These are phyloP conservation scores for Pangasius mekongensis DNA, from an alignment of 2,797 vertebrate genomes.

Conservation along the genomic window DNA sequence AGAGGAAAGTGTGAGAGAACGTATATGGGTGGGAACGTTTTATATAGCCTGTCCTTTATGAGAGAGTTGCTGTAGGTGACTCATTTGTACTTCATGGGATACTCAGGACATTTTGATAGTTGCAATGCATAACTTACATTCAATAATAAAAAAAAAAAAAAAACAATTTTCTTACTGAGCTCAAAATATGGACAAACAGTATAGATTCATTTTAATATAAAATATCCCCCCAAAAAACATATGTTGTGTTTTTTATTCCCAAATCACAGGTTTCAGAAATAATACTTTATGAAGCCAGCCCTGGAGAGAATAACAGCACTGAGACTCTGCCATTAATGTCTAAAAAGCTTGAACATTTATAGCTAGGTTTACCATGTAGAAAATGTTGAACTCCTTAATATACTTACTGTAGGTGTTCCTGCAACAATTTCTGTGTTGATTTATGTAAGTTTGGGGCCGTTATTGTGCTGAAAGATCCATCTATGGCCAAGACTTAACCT, in stretches of 20 bases:
- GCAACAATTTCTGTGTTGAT: not conserved
- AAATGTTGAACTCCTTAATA: not conserved
- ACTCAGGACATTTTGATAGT: not conserved
- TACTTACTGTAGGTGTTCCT: not conserved
- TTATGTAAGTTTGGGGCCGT: not conserved
- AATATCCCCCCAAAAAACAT: not conserved
- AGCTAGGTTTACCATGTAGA: not conserved
- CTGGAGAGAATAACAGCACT: not conserved
- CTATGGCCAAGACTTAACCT: not conserved
- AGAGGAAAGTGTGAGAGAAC: not conserved
- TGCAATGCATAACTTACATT: not conserved
- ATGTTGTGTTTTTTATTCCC: not conserved
- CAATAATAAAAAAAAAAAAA: not conserved
- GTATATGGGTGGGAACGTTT: not conserved
- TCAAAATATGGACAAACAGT: not conserved
- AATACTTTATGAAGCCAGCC: not conserved
- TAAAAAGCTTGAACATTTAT: not conserved
- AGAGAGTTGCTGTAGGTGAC: not conserved
- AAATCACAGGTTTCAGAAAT: not conserved
- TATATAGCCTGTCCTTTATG: constrained; percentile 2
- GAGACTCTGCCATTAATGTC: not conserved
- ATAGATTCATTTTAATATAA: not conserved
- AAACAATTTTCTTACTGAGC: not conserved
- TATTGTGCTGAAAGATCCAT: not conserved
- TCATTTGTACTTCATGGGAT: not conserved